Conservation (phyloP, 2,113 vertebrate species). For the Vimba vimba region DNA sequence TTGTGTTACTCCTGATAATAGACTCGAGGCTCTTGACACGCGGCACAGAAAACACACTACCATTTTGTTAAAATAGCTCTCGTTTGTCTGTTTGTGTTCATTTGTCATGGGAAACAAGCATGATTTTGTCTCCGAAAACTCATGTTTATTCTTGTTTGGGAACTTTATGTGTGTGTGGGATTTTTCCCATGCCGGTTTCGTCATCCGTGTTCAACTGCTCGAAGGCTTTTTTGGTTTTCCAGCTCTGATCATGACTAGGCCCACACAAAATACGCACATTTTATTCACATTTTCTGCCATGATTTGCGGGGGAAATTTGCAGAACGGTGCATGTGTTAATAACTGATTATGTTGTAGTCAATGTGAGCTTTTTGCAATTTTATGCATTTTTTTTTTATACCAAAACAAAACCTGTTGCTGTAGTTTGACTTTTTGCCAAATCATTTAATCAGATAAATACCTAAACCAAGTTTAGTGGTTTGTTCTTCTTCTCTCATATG, state of each 20-base stretch:
- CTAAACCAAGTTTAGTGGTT: no score
- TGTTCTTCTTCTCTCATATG: no score
- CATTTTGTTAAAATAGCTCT: slow-evolving; percentile 6
- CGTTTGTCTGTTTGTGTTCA: neutral
- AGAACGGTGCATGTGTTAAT: neutral
- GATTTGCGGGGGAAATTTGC: neutral
- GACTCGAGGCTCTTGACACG: slow-evolving; percentile 6
- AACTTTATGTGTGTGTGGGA: neutral
- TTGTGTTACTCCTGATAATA: slow-evolving; percentile 26
- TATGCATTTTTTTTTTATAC: no score
- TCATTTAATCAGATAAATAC: no score
- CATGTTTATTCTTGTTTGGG: neutral
- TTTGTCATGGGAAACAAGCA: neutral
- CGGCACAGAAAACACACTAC: neutral
- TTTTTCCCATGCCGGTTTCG: neutral
- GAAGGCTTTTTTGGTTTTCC: neutral
- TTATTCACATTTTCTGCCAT: neutral
- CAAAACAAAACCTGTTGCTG: no score
- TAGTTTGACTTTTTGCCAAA: no score
- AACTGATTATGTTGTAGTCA: no score
- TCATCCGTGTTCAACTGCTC: neutral
- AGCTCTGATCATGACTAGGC: neutral
- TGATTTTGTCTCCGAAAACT: neutral
- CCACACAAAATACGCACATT: neutral
- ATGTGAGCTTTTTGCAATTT: no score